Base-by-base conservation (phyloP, 2,113 vertebrate species). In the Lucifuga dentata region DNA sequence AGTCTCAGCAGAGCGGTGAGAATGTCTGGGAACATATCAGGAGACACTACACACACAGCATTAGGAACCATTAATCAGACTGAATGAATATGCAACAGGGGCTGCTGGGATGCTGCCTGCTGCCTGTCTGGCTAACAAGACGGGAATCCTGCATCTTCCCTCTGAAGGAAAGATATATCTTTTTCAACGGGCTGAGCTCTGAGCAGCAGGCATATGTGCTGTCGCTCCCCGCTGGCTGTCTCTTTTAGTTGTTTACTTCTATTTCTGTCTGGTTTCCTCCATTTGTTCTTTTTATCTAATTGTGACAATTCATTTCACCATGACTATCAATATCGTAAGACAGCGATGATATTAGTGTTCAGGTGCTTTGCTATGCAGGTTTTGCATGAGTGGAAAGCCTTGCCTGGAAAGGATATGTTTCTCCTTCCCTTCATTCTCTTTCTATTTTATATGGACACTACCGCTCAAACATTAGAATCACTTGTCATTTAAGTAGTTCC, bases 71-170 rank as follows among this genome's bases (percentile, higher is more conserved):
- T 88, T 79, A 85, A 88, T 89, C 81, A 85, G 57, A 60, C 61
- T 60, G 68, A 64, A 84, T 89, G 76, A 86, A 86, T 88, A 85
- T 90, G 85, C 73, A 86, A 39, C 73, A 74, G 81, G 57, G 72
- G 64, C 60, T 39, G 68, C 74, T 81, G 69, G 48, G 78, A 81
- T 63, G 53, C 44, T 60, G 79, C 65, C 72, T 53, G 75, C 82
- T 69, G 76, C 58, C 69, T 78, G 80, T 74, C 63, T 83, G 77
- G 58, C 71, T 85, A 78, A 85, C 81, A 80, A 73, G 81, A 58
- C 76, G 36, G 78, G 70, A 49, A 43, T 80, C 83, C 83, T 80
- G 85, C 86, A 73, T 77, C 71, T 60, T 62, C 21, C 39, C 64
- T 45, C 58, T 56, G 50, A 70, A 24, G 70, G 58, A 60, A 35